Evolutionary conservation across 2,797 vertebrate genomes (phyloP), one percentile per base, ranked within the genome.

Genomic region (Odontamblyopus lacepedii): DNA sequence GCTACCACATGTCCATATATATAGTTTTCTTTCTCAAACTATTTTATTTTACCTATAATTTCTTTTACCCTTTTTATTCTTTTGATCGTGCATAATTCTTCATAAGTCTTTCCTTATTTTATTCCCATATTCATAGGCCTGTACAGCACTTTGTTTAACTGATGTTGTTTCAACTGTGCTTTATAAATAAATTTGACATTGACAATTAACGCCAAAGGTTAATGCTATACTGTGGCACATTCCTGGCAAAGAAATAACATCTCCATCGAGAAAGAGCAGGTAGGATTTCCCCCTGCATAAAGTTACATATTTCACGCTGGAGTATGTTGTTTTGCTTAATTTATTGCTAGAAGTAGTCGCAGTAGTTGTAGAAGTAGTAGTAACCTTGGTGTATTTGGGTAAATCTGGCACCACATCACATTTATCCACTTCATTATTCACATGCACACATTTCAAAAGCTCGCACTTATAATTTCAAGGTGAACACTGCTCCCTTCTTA

Each of bases 391-490:
- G 57, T 16, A 30, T 60, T 60, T 60, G 57, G 27, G 27, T 60
- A 60, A 15, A 29, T 18, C 26, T 30, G 12, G 57, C 27, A 30
- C 26, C 18, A 18, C 57, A 60, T 30, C 26, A 30, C 26, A 29
- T 60, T 60, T 18, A 60, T 60, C 57, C 57, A 60, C 57, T 60
- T 60, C 57, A 38, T 63, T 63, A 63, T 12, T 38, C 18, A 15
- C 35, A 12, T n/a, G 62, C 62, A 23, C 35, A n/a, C 18, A 41
- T 63, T 63, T 63, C 30, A 26, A 63, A 63, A 38, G 35, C 23
- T 4, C 5, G 23, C 6, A 48, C 13, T 50, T 65, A 27, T 15
- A 29, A 65, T 65, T 44, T 50, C 38, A 65, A 65, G 38, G 63
- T 16, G 27, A 63, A 63, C 32, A 13, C 41, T 1, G 13, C 44